Evolutionary conservation across 2,797 vertebrate genomes (phyloP).

Genomic region (Limnodromus scolopaceus): DNA sequence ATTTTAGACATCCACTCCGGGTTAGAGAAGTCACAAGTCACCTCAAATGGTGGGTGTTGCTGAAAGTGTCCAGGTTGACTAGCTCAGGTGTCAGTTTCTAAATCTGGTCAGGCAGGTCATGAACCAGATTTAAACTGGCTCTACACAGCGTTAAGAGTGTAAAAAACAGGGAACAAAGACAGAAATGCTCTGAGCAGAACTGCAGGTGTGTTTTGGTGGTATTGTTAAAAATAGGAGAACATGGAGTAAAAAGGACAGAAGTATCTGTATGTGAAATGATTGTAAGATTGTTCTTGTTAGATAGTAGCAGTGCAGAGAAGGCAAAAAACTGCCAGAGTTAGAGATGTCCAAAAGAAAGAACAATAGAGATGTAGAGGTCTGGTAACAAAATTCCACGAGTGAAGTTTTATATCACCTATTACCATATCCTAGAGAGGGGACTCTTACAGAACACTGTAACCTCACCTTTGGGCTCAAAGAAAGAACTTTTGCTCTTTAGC

Average conservation of each 20-base stretch:
- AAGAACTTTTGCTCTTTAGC: background rate
- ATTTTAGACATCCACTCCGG: background rate
- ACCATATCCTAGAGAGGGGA: background rate
- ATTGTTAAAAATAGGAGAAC: background rate
- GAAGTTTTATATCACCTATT: background rate
- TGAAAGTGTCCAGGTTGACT: background rate
- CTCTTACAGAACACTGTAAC: background rate
- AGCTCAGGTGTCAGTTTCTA: background rate
- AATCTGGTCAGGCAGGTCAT: background rate
- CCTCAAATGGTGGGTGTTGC: background rate
- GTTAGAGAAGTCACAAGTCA: background rate
- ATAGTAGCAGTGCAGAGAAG: background rate
- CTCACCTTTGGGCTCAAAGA: background rate
- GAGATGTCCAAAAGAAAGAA: background rate
- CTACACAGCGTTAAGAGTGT: background rate
- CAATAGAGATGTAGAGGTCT: background rate
- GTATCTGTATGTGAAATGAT: background rate
- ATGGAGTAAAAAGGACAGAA: background rate
- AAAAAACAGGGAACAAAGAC: background rate
- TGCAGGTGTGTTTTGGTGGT: background rate
- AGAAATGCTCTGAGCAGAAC: background rate
- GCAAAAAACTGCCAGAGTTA: background rate
- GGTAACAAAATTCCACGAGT: background rate
- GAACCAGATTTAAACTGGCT: background rate
- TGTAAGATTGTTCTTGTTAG: background rate